Conservation (phyloP, 2,888 invertebrate species). For the Orthonychiurus folsomi region DNA sequence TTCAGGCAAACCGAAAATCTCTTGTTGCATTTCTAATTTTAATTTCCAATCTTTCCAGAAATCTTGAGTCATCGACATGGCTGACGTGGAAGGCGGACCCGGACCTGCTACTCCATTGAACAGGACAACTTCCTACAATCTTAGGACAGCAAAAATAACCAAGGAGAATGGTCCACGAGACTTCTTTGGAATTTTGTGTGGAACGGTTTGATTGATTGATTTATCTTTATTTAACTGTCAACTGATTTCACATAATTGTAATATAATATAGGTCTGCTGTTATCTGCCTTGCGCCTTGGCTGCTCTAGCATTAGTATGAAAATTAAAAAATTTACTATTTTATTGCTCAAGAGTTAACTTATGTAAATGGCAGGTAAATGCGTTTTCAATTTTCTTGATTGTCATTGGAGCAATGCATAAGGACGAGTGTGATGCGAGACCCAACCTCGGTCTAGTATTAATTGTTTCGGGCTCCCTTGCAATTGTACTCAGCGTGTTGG, state of each 20-base stretch:
- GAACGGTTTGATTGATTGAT: not conserved
- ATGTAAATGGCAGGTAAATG: too few species aligned
- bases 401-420: conserved; percentile 7
- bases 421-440: conserved; percentile 2
- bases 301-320: not conserved
- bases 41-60: not conserved
- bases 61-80: not conserved
- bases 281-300: not conserved
- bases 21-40: not conserved
- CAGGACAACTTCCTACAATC: not conserved
- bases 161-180: not conserved
- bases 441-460: not conserved
- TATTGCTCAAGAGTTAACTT: too few species aligned
- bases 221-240: too few species aligned
- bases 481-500: not conserved
- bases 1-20: not conserved
- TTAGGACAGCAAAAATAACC: not conserved
- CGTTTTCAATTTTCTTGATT: not conserved
- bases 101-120: not conserved
- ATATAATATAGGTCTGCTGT: conserved; percentile 3
- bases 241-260: too few species aligned
- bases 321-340: too few species aligned
- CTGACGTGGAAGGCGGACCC: not conserved
- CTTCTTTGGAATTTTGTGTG: not conserved
- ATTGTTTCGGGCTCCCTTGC: not conserved